Conservation (phyloP, 2,797 vertebrate species). For the Hybognathus amarus region DNA sequence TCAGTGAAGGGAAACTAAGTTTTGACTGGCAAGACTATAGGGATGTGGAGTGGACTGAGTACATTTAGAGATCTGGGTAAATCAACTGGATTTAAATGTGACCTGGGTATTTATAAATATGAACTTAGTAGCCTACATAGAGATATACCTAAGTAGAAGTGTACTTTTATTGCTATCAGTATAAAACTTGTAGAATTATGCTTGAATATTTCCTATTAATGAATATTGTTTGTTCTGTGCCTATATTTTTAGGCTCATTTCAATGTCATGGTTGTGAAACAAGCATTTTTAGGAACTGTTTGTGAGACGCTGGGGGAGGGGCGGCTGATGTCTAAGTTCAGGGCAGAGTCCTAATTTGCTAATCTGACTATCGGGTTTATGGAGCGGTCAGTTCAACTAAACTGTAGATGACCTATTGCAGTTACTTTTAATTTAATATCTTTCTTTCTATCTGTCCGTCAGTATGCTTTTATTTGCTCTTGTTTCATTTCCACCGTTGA, state of each 20-base stretch:
- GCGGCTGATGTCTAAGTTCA: conserved; percentile 27
- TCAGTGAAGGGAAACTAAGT: conserved; percentile 15
- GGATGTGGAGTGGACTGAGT: background rate
- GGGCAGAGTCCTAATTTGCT: conserved; percentile 3
- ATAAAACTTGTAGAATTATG: background rate
- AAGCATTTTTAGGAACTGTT: background rate
- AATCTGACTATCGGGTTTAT: conserved; percentile 15
- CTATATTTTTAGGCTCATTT: background rate
- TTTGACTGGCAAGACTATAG: background rate
- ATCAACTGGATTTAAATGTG: background rate
- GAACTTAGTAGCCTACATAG: background rate
- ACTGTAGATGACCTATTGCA: background rate
- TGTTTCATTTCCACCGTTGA: background rate
- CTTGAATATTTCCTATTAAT: background rate
- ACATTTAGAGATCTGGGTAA: background rate
- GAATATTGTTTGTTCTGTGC: background rate
- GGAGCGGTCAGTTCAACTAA: conserved; percentile 7
- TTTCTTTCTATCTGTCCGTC: background rate
- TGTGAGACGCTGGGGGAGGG: background rate
- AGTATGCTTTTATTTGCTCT: background rate
- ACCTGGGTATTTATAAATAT: background rate
- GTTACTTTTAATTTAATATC: background rate
- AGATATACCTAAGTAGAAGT: background rate
- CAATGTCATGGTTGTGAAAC: conserved; percentile 4
- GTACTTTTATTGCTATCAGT: background rate